Percentiles rank a stretch among this genome's conserved stretches.
Conservation (phyloP, 2,797 vertebrate genomes). For the Tenualosa ilisha region DNA sequence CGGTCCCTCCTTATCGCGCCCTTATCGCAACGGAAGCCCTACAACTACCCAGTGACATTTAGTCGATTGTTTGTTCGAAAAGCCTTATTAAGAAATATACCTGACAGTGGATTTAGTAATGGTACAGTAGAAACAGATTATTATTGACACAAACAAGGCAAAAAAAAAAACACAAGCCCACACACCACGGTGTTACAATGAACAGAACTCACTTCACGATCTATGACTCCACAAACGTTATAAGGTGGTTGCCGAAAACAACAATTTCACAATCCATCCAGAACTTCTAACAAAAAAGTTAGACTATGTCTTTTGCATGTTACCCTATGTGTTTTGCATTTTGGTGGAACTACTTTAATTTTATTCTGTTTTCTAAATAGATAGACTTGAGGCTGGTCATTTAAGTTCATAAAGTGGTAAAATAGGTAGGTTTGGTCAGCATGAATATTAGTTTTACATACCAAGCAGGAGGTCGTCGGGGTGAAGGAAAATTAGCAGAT, state of each 20-base stretch:
- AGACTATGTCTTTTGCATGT: not conserved
- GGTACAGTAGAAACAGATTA: not conserved
- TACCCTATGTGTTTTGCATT: no score
- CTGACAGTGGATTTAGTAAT: not conserved
- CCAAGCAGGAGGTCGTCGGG: not conserved
- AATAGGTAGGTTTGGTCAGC: not conserved
- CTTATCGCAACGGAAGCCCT: conserved; percentile 39
- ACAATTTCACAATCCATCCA: not conserved
- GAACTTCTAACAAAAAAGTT: not conserved
- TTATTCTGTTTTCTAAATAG: not conserved
- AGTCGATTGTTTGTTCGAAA: conserved; percentile 45
- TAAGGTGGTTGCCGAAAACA: not conserved
- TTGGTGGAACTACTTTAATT: not conserved
- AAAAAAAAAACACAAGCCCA: not conserved
- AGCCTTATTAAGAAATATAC: conserved; percentile 33
- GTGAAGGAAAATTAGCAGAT: not conserved
- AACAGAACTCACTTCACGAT: not conserved
- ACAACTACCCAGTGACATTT: conserved; percentile 40
- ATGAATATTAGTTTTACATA: not conserved
- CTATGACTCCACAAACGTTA: not conserved
- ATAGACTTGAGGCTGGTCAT: not conserved
- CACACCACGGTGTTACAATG: not conserved
- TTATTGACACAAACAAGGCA: not conserved
- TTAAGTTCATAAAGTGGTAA: not conserved
- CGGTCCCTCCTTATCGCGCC: conserved; percentile 31